Evolutionary conservation across 2,797 vertebrate genomes (phyloP), one percentile per base, ranked within the genome.

Genomic region (Microctenopoma steveboyesi): DNA sequence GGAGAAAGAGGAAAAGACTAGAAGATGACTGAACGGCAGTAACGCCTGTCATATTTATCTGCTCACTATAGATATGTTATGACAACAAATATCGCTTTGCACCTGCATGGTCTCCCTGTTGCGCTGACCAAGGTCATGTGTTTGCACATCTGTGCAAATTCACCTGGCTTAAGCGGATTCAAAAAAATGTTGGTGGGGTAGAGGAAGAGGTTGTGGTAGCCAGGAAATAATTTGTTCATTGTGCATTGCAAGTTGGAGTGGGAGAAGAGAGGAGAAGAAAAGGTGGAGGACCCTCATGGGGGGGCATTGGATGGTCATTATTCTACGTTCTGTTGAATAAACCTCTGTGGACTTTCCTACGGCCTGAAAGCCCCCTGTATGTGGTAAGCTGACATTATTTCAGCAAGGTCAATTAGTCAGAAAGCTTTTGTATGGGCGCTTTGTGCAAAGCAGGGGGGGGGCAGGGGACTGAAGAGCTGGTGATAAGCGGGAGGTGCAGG

Each of bases 331-430:
- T 88, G 75, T 81, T 73, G 28, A 81, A 47, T 71, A 78, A 88
- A 68, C 46, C 70, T 77, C 69, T 51, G 48, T 67, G 54, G 81
- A 74, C 55, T 50, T 76, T 65, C 28, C 67, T 84, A 69, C 74
- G 39, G 14, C 61, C 77, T 84, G 49, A 82, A 75, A 73, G 62
- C 42, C 54, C 61, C 69, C 71, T 27, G 61, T 74, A 49, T 85
- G 81, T 80, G 84, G 74, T 66, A 71, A 27, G 59, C 68, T 82
- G 63, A 77, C 80, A 49, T 91, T 90, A 89, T 89, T 92, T 88
- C 74, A 80, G 68, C 45, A 37, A 85, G 83, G 86, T 89, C 80
- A 86, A 83, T 91, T 89, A 87, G 85, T 91, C 90, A 89, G 79
- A 58, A 46, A 11, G 64, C 74, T 77, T 64, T 86, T 89, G 74